Percentiles rank a stretch among this genome's conserved stretches.
Evolutionary conservation across 2,888 invertebrate genomes (phyloP).

Genomic region (Yponomeuta malinellus): DNA sequence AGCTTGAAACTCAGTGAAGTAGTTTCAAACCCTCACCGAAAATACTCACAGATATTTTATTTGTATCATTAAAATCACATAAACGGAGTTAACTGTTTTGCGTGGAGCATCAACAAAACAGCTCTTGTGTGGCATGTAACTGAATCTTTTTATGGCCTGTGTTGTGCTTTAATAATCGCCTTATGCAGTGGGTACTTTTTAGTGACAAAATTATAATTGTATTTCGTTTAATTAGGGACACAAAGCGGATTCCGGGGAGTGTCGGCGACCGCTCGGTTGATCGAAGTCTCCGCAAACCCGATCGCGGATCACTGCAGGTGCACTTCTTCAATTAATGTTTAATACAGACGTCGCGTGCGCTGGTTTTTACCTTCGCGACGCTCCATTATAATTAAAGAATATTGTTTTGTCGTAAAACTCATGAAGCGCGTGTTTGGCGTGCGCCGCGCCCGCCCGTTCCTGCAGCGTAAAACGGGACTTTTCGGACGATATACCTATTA

Average conservation of each 20-base stretch:
- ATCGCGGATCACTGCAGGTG: constrained; percentile 56
- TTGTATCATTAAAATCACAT: not conserved
- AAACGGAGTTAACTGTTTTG: not conserved
- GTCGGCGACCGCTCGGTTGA: constrained; percentile 36
- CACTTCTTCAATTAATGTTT: constrained; percentile 69
- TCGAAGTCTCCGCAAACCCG: constrained; percentile 43
- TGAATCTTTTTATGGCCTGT: not conserved
- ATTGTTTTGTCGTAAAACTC: constrained; percentile 69
- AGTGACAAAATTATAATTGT: not conserved
- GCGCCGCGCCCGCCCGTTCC: constrained; percentile 21
- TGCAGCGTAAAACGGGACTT: constrained; percentile 46
- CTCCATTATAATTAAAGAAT: constrained; percentile 71
- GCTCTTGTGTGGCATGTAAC: not conserved
- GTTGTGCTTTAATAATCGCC: not conserved
- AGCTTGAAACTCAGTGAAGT: no score
- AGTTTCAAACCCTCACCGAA: constrained; percentile 6
- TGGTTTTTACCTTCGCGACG: constrained; percentile 61
- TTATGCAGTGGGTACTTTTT: not conserved
- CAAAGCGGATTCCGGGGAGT: not conserved
- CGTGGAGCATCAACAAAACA: not conserved
- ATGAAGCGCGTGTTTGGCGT: constrained; percentile 33
- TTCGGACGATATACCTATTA: constrained; percentile 31
- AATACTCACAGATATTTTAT: constrained; percentile 16
- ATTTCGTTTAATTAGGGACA: constrained; percentile 2
- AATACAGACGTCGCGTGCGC: constrained; percentile 73